Evolutionary conservation across 2,797 vertebrate genomes (phyloP), one percentile per base, ranked within the genome.

Genomic region (Hemitrygon akajei): DNA sequence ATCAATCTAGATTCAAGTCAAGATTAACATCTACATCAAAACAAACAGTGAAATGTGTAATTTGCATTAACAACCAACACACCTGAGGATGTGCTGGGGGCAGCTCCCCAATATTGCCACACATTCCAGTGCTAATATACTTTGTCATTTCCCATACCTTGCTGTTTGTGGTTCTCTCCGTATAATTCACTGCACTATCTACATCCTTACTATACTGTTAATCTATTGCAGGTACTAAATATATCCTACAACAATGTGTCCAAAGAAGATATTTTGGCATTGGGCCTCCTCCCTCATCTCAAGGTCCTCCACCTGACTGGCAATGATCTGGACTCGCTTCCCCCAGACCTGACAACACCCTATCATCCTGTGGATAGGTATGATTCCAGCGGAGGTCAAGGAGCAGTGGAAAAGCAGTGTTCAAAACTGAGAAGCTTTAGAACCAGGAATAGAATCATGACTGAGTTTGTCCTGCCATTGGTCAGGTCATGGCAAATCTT

Each of bases 181-280:
- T 79, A 34, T 12, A 12, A 3, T 79, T 75, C 71, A 75, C 71
- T 20, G 6, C 10, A 79, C n/a, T 37, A 9, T 79, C 30, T n/a
- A 34, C n/a, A 34, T n/a, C 86, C 47, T 56, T 14, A 75, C 20
- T 20, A 95, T 94, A 94, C 91, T 93, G 94, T 81, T 93, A 40
- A 94, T 71, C 14, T 18, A 73, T 94, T 40, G 12, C 95, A 98
- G 98, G 95, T 97, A 94, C 95, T 99, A 96, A 97, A 98, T 95
- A 96, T 99, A 94, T 98, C 98, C 93, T 98, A 97, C 95, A 98
- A 98, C 95, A 96, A 94, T 80, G 94, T 98, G 94, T 96, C 95
- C 77, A 94, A 95, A 7, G 95, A 97, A 76, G 96, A 95, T 77
- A 82, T 98, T 81, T 93, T 95, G 94, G 95, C 95, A 0, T 89